These are phyloP conservation scores for Folsomia candida DNA, from an alignment of 2,888 invertebrate species.

Conservation along the genomic window DNA sequence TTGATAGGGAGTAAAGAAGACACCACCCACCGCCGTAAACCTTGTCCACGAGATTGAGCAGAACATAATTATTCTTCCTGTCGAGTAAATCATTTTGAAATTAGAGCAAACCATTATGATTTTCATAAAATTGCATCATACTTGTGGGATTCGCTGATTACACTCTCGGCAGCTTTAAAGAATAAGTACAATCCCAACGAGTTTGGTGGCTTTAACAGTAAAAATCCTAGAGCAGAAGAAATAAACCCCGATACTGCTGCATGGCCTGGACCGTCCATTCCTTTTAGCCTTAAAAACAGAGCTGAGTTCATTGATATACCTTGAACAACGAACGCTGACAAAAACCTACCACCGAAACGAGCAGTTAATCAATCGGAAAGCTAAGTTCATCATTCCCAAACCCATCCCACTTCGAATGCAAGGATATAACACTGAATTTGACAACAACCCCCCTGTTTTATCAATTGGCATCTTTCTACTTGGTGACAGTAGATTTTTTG, in stretches of 20 bases:
- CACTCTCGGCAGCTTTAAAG: conserved; percentile 48
- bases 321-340: too few relatives aligned
- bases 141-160: conserved; percentile 47
- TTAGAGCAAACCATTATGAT: too few relatives aligned
- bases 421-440: conserved; percentile 31
- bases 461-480: conserved; percentile 22
- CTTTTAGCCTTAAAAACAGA: too few relatives aligned
- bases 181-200: conserved; percentile 46
- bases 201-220: conserved; percentile 44
- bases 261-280: conserved; percentile 44
- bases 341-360: conserved; percentile 51
- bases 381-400: conserved; percentile 45
- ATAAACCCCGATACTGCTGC: conserved; percentile 46
- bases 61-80: conserved; percentile 47
- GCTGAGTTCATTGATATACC: too few relatives aligned
- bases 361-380: conserved; percentile 47
- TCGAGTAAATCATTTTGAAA: too few relatives aligned
- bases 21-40: conserved; percentile 50
- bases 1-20: conserved; percentile 72
- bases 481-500: conserved; percentile 22
- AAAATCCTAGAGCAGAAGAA: conserved; percentile 46
- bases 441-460: conserved; percentile 24
- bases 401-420: conserved; percentile 47
- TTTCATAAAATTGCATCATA: too few relatives aligned
- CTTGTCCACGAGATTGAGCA: conserved; percentile 44